Evolutionary conservation across 1,140 invertebrate species (phyloP).

Genomic region (Dendrolimus kikuchii): DNA sequence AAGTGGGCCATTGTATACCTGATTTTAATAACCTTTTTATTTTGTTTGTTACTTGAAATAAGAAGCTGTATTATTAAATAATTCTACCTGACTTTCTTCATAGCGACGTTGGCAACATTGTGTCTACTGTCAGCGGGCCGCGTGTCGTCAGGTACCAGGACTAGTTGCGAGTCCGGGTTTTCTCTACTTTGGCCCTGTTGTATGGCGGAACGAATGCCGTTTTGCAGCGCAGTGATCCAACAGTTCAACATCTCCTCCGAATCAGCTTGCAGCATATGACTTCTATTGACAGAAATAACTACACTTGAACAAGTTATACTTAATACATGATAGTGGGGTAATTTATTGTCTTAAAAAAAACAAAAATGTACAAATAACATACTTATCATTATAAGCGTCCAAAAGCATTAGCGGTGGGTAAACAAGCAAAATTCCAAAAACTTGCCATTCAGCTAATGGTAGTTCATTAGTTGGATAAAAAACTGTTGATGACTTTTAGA

Average conservation of each 20-base stretch:
- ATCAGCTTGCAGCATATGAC: slow-evolving; percentile 96
- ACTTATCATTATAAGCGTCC: too few species aligned
- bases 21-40: too few species aligned
- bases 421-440: too few species aligned
- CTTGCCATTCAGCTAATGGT: too few species aligned
- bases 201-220: slow-evolving; percentile 87
- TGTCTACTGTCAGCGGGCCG: slow-evolving; percentile 17
- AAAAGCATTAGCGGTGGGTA: too few species aligned
- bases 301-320: neutral
- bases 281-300: slow-evolving; percentile 73
- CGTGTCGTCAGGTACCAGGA: slow-evolving; percentile 39
- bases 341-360: too few species aligned
- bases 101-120: slow-evolving; percentile 27
- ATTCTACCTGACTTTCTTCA: slow-evolving; percentile 54
- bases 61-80: neutral
- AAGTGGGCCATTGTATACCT: too few species aligned
- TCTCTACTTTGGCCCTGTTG: slow-evolving; percentile 72
- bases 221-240: slow-evolving; percentile 93
- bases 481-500: too few species aligned
- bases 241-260: slow-evolving; percentile 90
- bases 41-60: neutral
- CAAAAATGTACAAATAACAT: too few species aligned
- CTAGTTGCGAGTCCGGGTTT: slow-evolving; percentile 43
- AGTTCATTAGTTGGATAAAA: too few species aligned
- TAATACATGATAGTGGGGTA: neutral